These are phyloP conservation scores for Isichthys henryi DNA, from an alignment of 2,113 vertebrate genomes.

Conservation along the genomic window DNA sequence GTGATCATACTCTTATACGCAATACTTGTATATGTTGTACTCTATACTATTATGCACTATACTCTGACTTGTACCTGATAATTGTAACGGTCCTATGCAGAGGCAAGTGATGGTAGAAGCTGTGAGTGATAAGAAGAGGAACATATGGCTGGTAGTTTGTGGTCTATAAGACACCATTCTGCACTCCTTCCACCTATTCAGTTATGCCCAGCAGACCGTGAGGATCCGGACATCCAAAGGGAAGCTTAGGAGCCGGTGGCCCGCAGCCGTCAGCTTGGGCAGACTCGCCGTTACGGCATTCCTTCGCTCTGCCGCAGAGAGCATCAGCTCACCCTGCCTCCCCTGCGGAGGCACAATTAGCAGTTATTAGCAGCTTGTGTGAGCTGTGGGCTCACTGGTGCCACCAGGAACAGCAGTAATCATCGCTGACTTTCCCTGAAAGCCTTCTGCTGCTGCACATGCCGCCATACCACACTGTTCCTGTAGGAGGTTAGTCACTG, in stretches of 20 bases:
- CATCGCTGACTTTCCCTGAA: constrained; percentile 33
- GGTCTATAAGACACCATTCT: background rate
- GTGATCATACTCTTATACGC: background rate
- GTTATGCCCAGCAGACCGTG: too few relatives aligned
- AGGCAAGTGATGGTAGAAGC: background rate
- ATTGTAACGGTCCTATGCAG: background rate
- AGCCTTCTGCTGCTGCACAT: background rate
- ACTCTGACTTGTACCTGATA: background rate
- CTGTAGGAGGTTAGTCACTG: background rate
- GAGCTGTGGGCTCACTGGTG: background rate
- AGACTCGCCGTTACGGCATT: constrained; percentile 22
- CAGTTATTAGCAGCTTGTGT: constrained; percentile 56
- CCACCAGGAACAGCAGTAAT: constrained; percentile 34
- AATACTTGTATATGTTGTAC: background rate
- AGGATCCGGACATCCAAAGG: background rate
- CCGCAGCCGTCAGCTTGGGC: background rate
- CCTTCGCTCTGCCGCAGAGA: constrained; percentile 20
- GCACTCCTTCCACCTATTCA: background rate
- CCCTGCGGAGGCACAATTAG: constrained; percentile 54
- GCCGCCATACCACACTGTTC: background rate
- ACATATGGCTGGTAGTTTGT: background rate
- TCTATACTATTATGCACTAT: background rate
- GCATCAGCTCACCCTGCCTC: constrained; percentile 38
- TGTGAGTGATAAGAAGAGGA: background rate
- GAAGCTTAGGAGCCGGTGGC: background rate